Evolutionary conservation across 2,113 vertebrate genomes (phyloP), one percentile per base, ranked within the genome.

Genomic region (Dasyurus viverrinus): DNA sequence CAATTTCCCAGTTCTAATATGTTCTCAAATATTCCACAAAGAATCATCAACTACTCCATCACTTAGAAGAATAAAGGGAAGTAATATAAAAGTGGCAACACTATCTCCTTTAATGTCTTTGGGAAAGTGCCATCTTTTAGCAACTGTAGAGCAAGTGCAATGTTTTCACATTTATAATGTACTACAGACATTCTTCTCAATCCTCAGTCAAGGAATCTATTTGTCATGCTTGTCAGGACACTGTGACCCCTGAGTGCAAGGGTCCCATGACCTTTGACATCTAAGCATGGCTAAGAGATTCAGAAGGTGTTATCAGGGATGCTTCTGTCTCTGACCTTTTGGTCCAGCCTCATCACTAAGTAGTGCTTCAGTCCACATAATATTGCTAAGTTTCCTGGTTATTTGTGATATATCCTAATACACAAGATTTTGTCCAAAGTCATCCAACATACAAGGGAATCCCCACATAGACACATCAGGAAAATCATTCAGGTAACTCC

Each of bases 171-270:
- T 53, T 47, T 76, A 54, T 42, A 89, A 23, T 91, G 76, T 42
- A 54, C n/a, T 94, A 50, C 48, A 95, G 90, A 27, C 48, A 89
- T 92, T 94, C 53, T 76, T 76, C 54, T 22, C 10, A 54, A 30
- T 52, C 89, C 47, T 30, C 12, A 54, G 23, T 52, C 52, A 76
- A 22, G 0, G 14, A 36, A 55, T 93, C 84, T 46, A 3, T 9
- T 3, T 16, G 26, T 11, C 55, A 90, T 52, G 19, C 1, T 0
- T 50, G 68, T 84, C 68, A 84, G 68, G n/a, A 84, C 6, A 42
- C n/a, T 84, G 68, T 84, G n/a, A 84, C 68, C 68, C 42, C 19
- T 84, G 19, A 84, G 68, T 84, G 19, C 68, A 42, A 42, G n/a
- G 68, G 68, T 42, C n/a, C 1, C 68, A 84, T 42, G 68, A 84